phyloP scores from a whole-genome alignment of 1,140 invertebrate species.

The Macrotrachela quadricornifera region DNA sequence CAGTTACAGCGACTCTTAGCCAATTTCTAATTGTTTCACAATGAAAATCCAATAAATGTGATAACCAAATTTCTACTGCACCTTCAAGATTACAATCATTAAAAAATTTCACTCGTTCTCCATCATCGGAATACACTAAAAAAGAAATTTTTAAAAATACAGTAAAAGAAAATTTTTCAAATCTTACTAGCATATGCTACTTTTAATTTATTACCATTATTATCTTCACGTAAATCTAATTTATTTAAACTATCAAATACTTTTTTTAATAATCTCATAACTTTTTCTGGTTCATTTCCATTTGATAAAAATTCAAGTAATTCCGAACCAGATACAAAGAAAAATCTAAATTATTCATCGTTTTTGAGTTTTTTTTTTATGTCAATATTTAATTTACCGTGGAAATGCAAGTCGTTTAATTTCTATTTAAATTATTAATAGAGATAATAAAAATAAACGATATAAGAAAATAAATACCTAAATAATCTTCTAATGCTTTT shows the following conservation, averaged over 20 bases:
- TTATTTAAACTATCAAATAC: slow-evolving; percentile 79
- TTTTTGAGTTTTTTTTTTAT: too few species aligned
- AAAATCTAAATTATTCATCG: not conserved
- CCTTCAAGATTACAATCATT: not conserved
- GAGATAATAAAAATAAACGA: slow-evolving; percentile 14
- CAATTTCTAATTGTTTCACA: not conserved
- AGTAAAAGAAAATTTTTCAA: too few species aligned
- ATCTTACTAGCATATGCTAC: too few species aligned
- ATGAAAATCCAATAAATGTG: not conserved
- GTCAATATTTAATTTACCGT: not conserved
- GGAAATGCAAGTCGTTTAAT: too few species aligned
- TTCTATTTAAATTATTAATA: too few species aligned
- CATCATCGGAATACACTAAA: not conserved
- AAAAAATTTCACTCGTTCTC: not conserved
- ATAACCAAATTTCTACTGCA: not conserved
- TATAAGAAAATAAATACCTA: slow-evolving; percentile 24
- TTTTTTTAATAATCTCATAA: slow-evolving; percentile 40
- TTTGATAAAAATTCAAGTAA: not conserved
- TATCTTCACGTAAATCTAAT: slow-evolving; percentile 42
- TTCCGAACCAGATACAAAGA: not conserved
- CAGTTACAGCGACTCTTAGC: not conserved
- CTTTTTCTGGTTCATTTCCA: not conserved
- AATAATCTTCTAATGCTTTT: slow-evolving; percentile 21
- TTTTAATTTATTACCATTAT: too few species aligned
- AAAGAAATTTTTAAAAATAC: slow-evolving; percentile 13